Percentiles rank a stretch among this genome's conserved stretches.
Evolutionary conservation across 2,113 vertebrate species (phyloP).

Genomic region (Thymallus thymallus): DNA sequence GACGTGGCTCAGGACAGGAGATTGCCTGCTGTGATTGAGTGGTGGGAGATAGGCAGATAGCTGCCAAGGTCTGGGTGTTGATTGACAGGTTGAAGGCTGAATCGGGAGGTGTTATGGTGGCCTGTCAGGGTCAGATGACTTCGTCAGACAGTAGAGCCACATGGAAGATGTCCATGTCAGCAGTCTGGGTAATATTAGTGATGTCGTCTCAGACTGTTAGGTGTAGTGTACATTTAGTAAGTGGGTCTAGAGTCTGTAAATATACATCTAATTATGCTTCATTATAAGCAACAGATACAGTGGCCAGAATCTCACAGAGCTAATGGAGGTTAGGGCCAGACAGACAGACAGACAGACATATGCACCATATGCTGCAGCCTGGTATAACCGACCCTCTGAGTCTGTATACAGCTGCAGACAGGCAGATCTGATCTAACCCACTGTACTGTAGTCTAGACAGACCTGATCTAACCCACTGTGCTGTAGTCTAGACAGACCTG

Average conservation of each 20-base stretch:
- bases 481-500: too few relatives aligned
- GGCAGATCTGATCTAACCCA: neutral
- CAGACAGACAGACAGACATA: neutral
- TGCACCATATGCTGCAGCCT: too few relatives aligned
- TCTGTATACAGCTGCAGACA: neutral
- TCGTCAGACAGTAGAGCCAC: constrained; percentile 34
- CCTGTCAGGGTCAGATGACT: constrained; percentile 48
- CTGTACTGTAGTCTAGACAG: neutral
- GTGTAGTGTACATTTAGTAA: too few relatives aligned
- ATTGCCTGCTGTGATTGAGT: constrained; percentile 50
- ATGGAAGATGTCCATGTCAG: constrained; percentile 56
- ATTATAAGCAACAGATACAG: too few relatives aligned
- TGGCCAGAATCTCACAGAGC: too few relatives aligned
- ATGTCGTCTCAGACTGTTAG: neutral
- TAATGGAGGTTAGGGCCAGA: neutral
- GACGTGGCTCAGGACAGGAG: constrained; percentile 43
- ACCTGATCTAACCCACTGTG: too few relatives aligned
- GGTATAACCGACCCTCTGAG: too few relatives aligned
- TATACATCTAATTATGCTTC: too few relatives aligned
- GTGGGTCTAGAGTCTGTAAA: too few relatives aligned
- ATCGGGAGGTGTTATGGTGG: constrained; percentile 48
- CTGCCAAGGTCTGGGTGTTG: constrained; percentile 36
- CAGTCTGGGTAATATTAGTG: constrained; percentile 25
- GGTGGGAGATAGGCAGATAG: constrained; percentile 48
- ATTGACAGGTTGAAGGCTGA: constrained; percentile 57